Evolutionary conservation across 2,888 invertebrate species (phyloP).

Genomic region (Corbicula japonica): DNA sequence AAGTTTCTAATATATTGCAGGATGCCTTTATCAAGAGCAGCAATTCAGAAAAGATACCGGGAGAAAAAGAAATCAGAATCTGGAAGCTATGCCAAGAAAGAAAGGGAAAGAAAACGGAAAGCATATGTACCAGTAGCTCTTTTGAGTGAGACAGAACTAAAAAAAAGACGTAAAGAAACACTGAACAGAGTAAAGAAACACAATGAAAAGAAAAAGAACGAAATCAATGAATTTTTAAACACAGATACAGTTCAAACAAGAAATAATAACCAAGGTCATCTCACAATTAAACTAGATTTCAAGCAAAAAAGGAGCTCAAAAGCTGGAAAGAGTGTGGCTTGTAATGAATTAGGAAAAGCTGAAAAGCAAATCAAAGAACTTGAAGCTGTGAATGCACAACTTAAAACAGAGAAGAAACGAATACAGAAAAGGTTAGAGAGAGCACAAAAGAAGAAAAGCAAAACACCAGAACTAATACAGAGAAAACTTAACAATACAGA

Average conservation of each 20-base stretch:
- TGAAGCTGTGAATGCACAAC: conserved; percentile 9
- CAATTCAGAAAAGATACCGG: conserved; percentile 16
- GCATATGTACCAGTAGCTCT: conserved; percentile 16
- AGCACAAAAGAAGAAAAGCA: conserved; percentile 10
- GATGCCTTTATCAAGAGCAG: conserved; percentile 5
- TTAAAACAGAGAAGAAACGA: conserved; percentile 13
- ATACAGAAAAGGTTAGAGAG: conserved; percentile 14
- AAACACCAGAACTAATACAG: conserved; percentile 10
- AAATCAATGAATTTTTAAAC: not conserved
- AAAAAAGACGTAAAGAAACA: not conserved
- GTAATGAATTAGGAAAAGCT: conserved; percentile 11
- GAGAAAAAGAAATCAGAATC: conserved; percentile 19
- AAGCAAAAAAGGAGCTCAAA: not conserved
- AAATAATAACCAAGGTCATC: not conserved
- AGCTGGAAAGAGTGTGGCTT: conserved; percentile 5
- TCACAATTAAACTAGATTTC: conserved; percentile 1
- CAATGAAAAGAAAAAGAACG: not conserved
- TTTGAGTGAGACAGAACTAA: conserved; percentile 2
- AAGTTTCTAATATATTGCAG: not conserved
- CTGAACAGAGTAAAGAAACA: conserved; percentile 10
- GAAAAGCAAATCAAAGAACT: conserved; percentile 10
- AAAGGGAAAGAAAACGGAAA: conserved; percentile 14
- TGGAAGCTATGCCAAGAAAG: conserved; percentile 15
- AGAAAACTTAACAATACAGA: not conserved
- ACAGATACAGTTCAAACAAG: conserved; percentile 7